Evolutionary conservation across 1,140 invertebrate species (phyloP).

Genomic region (Panulirus ornatus): DNA sequence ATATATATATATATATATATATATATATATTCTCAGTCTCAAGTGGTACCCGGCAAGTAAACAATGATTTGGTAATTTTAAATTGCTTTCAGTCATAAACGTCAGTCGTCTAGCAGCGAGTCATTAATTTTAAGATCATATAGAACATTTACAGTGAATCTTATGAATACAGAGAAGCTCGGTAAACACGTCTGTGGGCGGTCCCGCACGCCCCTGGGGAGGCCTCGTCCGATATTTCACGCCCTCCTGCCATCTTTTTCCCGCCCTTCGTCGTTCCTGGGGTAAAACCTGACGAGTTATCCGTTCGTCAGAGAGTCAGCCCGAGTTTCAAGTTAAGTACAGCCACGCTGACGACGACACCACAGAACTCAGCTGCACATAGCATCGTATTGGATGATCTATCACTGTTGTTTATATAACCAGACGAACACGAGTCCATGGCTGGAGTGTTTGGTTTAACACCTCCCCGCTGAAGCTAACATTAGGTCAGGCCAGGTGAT

Average conservation of each 20-base stretch:
- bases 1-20: too few relatives aligned
- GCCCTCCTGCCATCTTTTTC: not conserved
- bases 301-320: not conserved
- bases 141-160: constrained; percentile 68
- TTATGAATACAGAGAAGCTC: constrained; percentile 67
- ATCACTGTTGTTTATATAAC: not conserved
- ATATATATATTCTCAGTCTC: too few relatives aligned
- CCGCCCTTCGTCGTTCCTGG: not conserved
- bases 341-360: not conserved
- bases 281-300: not conserved
- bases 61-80: constrained; percentile 66
- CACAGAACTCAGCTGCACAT: not conserved
- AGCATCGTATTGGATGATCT: not conserved
- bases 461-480: constrained; percentile 50
- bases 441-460: constrained; percentile 44
- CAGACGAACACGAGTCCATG: not conserved
- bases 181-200: constrained; percentile 40
- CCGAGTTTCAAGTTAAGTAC: not conserved
- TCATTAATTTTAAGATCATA: constrained; percentile 71
- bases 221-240: constrained; percentile 45
- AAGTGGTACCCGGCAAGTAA: constrained; percentile 46
- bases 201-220: constrained; percentile 12
- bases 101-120: constrained; percentile 42
- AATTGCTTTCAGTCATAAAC: constrained; percentile 57
- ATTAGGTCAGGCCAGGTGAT: constrained; percentile 70